These are phyloP conservation scores for Macroglossus sobrinus DNA, from an alignment of 2,113 vertebrate species.

Conservation along the genomic window DNA sequence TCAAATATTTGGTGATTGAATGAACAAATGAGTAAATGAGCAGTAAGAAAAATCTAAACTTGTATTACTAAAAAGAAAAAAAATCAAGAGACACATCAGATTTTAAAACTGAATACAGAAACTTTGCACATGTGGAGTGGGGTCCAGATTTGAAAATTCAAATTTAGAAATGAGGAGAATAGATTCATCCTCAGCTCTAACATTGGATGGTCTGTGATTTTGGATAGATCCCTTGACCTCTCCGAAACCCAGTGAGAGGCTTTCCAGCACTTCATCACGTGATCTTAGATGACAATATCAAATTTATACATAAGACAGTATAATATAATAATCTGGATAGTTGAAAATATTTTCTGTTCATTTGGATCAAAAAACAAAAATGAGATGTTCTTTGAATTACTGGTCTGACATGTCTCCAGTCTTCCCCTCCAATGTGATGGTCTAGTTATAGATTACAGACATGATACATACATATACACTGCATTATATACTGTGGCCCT, in stretches of 20 bases:
- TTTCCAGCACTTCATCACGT: no score
- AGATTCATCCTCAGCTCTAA: background rate
- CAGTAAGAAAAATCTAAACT: background rate
- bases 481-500: background rate
- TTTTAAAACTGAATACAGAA: background rate
- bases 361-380: background rate
- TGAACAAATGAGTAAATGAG: background rate
- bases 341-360: background rate
- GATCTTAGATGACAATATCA: background rate
- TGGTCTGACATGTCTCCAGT: background rate
- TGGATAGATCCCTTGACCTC: background rate
- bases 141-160: background rate
- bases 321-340: background rate
- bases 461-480: background rate
- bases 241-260: background rate
- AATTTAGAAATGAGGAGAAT: background rate
- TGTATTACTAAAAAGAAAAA: background rate
- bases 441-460: background rate
- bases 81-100: background rate
- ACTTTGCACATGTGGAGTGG: background rate
- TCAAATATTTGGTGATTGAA: background rate
- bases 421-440: background rate
- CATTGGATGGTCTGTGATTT: background rate
- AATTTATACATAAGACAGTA: background rate
- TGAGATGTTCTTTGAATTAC: background rate